Evolutionary conservation across 2,888 invertebrate genomes (phyloP).

Genomic region (Hyposoter didymator): DNA sequence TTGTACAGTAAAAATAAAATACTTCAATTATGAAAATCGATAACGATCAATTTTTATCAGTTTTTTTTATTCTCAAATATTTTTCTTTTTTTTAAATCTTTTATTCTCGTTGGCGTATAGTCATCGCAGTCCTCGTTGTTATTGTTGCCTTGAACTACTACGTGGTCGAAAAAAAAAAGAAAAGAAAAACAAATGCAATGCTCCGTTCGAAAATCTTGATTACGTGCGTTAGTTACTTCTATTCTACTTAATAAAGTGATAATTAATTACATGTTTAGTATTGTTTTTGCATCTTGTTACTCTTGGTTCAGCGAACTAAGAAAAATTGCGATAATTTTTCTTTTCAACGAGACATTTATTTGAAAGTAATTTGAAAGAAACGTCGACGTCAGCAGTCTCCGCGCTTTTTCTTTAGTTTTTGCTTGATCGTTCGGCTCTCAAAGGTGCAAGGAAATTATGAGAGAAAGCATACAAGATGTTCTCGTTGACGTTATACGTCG

Average conservation of each 20-base stretch:
- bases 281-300: constrained; percentile 1
- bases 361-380: constrained; percentile 50
- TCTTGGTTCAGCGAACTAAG: constrained; percentile 16
- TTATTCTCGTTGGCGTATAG: constrained; percentile 34
- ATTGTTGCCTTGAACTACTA: constrained; percentile 41
- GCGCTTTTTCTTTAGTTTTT: constrained; percentile 27
- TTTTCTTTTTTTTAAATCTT: constrained; percentile 30
- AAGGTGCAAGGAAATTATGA: constrained; percentile 53
- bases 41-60: constrained; percentile 25
- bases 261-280: constrained; percentile 46
- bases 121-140: constrained; percentile 36
- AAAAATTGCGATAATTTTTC: constrained; percentile 27
- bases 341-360: constrained; percentile 46
- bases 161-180: constrained; percentile 37
- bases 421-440: constrained; percentile 24
- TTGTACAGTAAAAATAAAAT: constrained; percentile 45
- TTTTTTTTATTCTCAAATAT: constrained; percentile 62
- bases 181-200: background rate
- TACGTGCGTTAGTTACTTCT: constrained; percentile 53
- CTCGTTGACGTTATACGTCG: constrained; percentile 38
- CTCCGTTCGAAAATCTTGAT: constrained; percentile 38
- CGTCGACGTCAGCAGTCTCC: constrained; percentile 22
- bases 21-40: constrained; percentile 18
- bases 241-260: constrained; percentile 57
- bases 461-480: constrained; percentile 41